A percentile compares a stretch with the other conserved stretches of the same genome.
phyloP scores from a whole-genome alignment of 2,797 vertebrate genomes.

The Yasuhikotakia modesta region DNA sequence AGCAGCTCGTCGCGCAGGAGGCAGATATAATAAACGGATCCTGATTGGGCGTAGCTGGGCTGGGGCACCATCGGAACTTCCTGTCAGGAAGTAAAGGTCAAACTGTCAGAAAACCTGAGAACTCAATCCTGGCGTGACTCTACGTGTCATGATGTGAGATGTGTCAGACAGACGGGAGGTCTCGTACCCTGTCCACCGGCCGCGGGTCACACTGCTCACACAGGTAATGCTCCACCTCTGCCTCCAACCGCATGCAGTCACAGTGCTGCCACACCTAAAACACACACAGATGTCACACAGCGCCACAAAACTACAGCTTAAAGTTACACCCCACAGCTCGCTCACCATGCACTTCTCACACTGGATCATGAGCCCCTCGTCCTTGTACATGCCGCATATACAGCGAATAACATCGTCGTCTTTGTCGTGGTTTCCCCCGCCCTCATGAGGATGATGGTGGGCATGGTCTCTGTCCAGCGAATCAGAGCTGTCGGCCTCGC shows the following conservation, averaged over 20 bases:
- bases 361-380: constrained; percentile 98
- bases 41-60: constrained; percentile 93
- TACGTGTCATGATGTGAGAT: neutral
- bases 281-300: too few relatives aligned
- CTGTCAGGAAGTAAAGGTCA: constrained; percentile 68
- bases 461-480: constrained; percentile 88
- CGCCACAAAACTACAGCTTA: too few relatives aligned
- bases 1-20: constrained; percentile 92
- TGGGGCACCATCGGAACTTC: constrained; percentile 98
- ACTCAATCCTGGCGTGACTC: constrained; percentile 11
- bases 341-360: constrained; percentile 97
- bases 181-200: constrained; percentile 85
- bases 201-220: constrained; percentile 96
- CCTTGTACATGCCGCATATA: constrained; percentile 97
- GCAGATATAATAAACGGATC: constrained; percentile 98
- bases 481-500: constrained; percentile 96
- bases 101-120: neutral
- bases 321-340: neutral
- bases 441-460: constrained; percentile 74
- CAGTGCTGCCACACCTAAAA: constrained; percentile 97
- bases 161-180: neutral
- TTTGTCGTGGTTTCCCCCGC: constrained; percentile 80
- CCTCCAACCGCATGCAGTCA: constrained; percentile 95
- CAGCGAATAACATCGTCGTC: constrained; percentile 97
- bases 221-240: constrained; percentile 94